phyloP scores from a whole-genome alignment of 2,888 invertebrate genomes.

The Gastracanthus pulcherrimus region DNA sequence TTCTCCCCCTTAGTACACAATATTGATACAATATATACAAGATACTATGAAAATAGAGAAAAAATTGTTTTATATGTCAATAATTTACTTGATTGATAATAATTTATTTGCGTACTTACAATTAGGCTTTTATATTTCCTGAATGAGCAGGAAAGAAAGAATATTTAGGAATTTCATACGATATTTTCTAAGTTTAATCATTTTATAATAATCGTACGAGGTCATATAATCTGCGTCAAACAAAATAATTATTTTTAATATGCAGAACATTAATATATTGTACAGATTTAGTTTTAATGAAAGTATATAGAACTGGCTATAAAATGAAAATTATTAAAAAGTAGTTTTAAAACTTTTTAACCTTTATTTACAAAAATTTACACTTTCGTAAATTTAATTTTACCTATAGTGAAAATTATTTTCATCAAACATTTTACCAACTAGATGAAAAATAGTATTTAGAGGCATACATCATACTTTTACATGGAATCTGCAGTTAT shows the following conservation, averaged over 20 bases:
- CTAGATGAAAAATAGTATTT: background rate
- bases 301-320: background rate
- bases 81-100: background rate
- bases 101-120: too few relatives aligned
- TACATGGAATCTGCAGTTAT: background rate
- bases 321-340: background rate
- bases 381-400: background rate
- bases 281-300: background rate
- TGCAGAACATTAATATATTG: background rate
- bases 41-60: background rate
- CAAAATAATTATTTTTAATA: conserved; percentile 12
- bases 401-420: conserved; percentile 3
- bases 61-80: background rate
- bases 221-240: background rate
- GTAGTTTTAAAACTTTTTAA: background rate
- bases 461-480: conserved; percentile 3
- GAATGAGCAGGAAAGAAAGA: background rate
- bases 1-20: too few relatives aligned
- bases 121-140: too few relatives aligned
- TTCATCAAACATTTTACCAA: background rate
- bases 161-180: background rate
- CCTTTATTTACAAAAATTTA: too few relatives aligned
- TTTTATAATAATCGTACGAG: background rate
- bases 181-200: background rate
- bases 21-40: too few relatives aligned